phyloP scores from a whole-genome alignment of 53 echinoderm and acorn worm species.

The Holothuria leucospilota region DNA sequence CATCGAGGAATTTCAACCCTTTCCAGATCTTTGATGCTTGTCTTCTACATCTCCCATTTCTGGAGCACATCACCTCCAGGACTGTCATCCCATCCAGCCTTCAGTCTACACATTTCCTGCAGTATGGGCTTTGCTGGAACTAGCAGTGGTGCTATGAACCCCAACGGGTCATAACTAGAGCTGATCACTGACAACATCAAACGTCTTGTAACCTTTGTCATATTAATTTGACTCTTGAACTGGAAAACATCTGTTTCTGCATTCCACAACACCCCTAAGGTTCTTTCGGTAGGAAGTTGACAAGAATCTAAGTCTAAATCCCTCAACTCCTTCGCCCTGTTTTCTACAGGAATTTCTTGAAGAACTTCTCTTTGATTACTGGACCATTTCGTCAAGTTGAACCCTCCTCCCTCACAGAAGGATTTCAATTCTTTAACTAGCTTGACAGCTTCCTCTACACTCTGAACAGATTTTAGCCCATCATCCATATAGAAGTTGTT shows the following conservation, averaged over 20 bases:
- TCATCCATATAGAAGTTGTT: too few relatives aligned
- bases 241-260: conserved; percentile 67
- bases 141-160: conserved; percentile 45
- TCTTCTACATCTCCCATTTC: conserved; percentile 10
- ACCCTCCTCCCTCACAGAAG: too few relatives aligned
- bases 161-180: conserved; percentile 60
- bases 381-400: too few relatives aligned
- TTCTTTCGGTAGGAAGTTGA: too few relatives aligned
- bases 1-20: conserved; percentile 26
- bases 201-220: conserved; percentile 23
- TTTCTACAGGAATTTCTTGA: too few relatives aligned
- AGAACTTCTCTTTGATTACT: too few relatives aligned
- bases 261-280: conserved; percentile 83
- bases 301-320: too few relatives aligned
- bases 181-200: conserved; percentile 60
- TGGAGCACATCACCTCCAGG: background rate
- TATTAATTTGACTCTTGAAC: conserved; percentile 52
- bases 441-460: too few relatives aligned
- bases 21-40: background rate
- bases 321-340: too few relatives aligned
- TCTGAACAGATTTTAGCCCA: too few relatives aligned
- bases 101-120: conserved; percentile 46
- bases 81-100: conserved; percentile 48
- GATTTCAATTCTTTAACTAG: too few relatives aligned
- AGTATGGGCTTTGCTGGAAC: conserved; percentile 55